Conservation (phyloP, 2,888 invertebrate species). For the Drosophila mercatorum region DNA sequence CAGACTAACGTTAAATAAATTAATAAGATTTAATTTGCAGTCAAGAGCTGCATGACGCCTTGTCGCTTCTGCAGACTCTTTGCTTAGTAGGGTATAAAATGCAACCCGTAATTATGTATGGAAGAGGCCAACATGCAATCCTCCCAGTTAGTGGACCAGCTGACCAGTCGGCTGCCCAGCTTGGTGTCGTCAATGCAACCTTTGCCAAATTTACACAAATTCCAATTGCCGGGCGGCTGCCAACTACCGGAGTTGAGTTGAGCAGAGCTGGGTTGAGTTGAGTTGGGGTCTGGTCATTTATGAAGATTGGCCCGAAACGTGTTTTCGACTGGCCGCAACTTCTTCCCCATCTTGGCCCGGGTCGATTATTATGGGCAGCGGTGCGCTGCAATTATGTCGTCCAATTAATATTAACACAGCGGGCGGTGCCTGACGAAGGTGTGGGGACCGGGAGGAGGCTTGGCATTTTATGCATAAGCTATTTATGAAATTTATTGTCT, state of each 20-base stretch:
- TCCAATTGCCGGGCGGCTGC: constrained; percentile 54
- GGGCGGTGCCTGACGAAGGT: constrained; percentile 58
- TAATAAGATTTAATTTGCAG: neutral
- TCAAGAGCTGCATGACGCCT: neutral
- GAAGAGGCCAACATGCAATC: constrained; percentile 39
- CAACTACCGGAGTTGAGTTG: constrained; percentile 37
- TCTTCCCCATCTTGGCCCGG: constrained; percentile 26
- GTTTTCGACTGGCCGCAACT: constrained; percentile 68
- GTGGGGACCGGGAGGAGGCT: constrained; percentile 7
- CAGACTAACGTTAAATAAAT: neutral
- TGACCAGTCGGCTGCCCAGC: constrained; percentile 28
- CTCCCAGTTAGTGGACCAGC: constrained; percentile 20
- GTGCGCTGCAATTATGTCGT: constrained; percentile 83
- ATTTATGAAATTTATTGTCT: constrained; percentile 76
- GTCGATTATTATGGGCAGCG: constrained; percentile 83
- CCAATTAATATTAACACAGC: constrained; percentile 83
- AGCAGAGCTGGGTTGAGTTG: constrained; percentile 15
- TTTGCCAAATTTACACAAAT: constrained; percentile 79
- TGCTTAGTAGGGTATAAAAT: constrained; percentile 27
- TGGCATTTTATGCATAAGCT: constrained; percentile 70
- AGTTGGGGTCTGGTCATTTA: constrained; percentile 39
- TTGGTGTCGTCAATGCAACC: constrained; percentile 48
- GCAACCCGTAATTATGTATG: constrained; percentile 53
- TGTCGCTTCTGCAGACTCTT: neutral
- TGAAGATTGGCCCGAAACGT: constrained; percentile 70